phyloP scores from a whole-genome alignment of 2,888 invertebrate species.

The Pilophorus perplexus region DNA sequence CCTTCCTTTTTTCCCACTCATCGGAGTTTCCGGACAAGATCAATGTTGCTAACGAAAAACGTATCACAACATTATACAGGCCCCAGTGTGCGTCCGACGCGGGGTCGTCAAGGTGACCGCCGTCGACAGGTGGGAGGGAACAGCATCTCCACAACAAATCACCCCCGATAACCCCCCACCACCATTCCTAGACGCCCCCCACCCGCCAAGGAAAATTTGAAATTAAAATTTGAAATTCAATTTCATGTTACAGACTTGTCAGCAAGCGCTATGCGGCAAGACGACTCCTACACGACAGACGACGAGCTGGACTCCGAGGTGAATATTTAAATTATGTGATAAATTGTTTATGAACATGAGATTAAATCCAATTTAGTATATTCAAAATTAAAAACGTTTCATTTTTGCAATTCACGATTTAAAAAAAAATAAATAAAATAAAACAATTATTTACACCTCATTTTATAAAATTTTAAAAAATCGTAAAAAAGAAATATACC shows the following conservation, averaged over 20 bases:
- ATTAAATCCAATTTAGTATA: too few species aligned
- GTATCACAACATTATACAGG: background rate
- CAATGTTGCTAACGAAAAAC: constrained; percentile 21
- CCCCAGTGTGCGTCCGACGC: background rate
- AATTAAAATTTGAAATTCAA: background rate
- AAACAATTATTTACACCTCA: too few species aligned
- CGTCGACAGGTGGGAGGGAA: background rate
- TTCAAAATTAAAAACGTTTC: too few species aligned
- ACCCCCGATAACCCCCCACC: background rate
- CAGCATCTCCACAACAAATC: constrained; percentile 17
- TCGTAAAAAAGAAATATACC: too few species aligned
- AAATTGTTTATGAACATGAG: too few species aligned
- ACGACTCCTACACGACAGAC: constrained; percentile 33
- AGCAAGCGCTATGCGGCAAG: constrained; percentile 28
- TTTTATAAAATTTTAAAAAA: too few species aligned
- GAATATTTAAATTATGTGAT: too few species aligned
- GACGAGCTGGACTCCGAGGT: constrained; percentile 36
- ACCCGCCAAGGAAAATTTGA: background rate
- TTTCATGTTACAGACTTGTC: constrained; percentile 31
- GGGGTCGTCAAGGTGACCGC: background rate
- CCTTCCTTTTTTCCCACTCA: background rate
- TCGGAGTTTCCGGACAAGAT: background rate
- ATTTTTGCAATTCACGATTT: too few species aligned
- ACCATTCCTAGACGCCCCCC: background rate
- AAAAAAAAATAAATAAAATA: too few species aligned